These are phyloP conservation scores for Bungarus multicinctus DNA, from an alignment of 2,113 vertebrate species.

Conservation along the genomic window DNA sequence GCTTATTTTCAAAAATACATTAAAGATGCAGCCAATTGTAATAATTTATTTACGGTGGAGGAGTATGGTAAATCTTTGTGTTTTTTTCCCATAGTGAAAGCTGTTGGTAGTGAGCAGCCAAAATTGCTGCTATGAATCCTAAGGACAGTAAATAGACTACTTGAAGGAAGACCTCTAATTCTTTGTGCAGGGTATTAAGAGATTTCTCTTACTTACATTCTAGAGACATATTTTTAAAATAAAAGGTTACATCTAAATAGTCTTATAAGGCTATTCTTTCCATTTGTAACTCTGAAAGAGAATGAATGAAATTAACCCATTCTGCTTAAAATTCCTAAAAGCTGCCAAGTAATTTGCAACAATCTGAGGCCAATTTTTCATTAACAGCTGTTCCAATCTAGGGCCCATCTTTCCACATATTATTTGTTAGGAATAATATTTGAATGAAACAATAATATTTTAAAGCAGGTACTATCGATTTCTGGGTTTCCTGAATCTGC, in stretches of 20 bases:
- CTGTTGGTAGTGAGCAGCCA: conserved; percentile 45
- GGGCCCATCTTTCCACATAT: neutral
- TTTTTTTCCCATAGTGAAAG: conserved; percentile 25
- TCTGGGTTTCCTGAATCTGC: neutral
- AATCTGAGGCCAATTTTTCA: neutral
- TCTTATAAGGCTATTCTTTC: neutral
- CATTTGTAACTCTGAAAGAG: neutral
- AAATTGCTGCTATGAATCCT: conserved; percentile 13
- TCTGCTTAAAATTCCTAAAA: neutral
- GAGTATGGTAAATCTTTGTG: conserved; percentile 32
- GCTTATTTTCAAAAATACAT: conserved; percentile 32
- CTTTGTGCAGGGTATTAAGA: conserved; percentile 1
- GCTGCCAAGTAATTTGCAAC: neutral
- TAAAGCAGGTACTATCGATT: neutral
- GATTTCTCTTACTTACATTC: neutral
- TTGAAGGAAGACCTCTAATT: conserved; percentile 36
- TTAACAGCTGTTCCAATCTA: neutral
- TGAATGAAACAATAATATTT: neutral
- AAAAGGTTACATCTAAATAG: neutral
- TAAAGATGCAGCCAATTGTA: conserved; percentile 31
- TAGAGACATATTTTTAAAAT: neutral
- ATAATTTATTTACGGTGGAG: conserved; percentile 49
- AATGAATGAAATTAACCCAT: neutral
- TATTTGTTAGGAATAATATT: neutral
- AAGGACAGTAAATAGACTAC: conserved; percentile 23